Percentiles rank a stretch among this genome's conserved stretches.
Evolutionary conservation across 2,797 vertebrate genomes (phyloP).

Genomic region (Hypotaenidia okinawae): DNA sequence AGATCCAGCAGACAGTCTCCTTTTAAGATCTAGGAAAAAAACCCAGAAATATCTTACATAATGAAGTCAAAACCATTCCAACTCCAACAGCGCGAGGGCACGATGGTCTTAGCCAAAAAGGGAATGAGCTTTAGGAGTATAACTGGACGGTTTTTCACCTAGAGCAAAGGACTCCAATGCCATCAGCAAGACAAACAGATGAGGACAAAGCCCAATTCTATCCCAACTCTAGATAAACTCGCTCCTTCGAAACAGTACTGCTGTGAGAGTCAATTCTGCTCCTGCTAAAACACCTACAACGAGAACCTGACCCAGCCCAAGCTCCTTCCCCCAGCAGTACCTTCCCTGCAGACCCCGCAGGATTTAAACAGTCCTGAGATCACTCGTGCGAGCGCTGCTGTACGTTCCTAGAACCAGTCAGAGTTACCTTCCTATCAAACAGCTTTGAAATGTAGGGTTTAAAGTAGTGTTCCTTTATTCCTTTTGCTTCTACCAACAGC

Average conservation of each 20-base stretch:
- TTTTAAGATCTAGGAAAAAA: constrained; percentile 87
- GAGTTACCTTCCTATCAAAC: constrained; percentile 87
- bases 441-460: constrained; percentile 93
- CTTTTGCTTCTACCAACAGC: constrained; percentile 93
- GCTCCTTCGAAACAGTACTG: background rate
- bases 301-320: background rate
- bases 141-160: background rate
- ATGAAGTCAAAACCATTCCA: background rate
- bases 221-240: background rate
- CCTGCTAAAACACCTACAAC: background rate
- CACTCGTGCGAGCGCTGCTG: background rate
- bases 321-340: background rate
- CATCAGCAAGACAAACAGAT: background rate
- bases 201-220: background rate
- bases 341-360: background rate
- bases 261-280: background rate
- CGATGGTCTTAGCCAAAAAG: background rate
- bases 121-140: background rate
- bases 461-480: constrained; percentile 98
- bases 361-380: background rate
- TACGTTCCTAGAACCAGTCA: background rate
- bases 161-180: background rate
- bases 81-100: background rate
- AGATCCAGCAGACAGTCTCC: constrained; percentile 90
- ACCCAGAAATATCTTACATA: background rate